Percentiles rank a stretch among this genome's conserved stretches.
Conservation (phyloP, 2,888 invertebrate species). For the Cyrtodaria siliqua region DNA sequence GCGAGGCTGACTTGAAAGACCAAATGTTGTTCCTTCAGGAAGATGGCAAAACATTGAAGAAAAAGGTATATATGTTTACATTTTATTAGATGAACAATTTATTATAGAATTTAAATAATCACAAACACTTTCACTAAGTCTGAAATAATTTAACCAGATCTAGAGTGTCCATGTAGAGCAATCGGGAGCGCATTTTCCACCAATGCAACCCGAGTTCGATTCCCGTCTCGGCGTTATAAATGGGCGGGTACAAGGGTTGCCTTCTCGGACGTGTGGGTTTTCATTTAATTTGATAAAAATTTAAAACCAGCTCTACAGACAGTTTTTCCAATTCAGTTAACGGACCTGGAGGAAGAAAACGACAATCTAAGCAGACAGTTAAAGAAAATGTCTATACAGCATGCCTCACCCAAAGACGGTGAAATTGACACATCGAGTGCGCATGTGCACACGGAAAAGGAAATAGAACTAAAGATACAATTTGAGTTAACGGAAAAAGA, state of each 20-base stretch:
- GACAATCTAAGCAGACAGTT: conserved; percentile 97
- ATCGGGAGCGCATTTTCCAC: too few species aligned
- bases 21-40: conserved; percentile 97
- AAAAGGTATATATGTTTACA: conserved; percentile 89
- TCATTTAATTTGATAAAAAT: too few species aligned
- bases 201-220: too few species aligned
- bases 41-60: conserved; percentile 92
- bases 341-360: conserved; percentile 98
- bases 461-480: conserved; percentile 92
- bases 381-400: conserved; percentile 93
- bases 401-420: conserved; percentile 33
- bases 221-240: too few species aligned
- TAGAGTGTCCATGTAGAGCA: too few species aligned
- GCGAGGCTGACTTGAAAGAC: conserved; percentile 97
- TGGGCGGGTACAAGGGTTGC: too few species aligned
- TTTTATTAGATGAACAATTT: too few species aligned
- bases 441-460: conserved; percentile 87
- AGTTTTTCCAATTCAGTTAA: conserved; percentile 73
- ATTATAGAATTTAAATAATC: too few species aligned
- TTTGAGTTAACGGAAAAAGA: conserved; percentile 96
- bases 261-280: too few species aligned
- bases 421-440: conserved; percentile 87
- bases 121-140: too few species aligned
- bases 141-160: too few species aligned
- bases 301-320: too few species aligned